Evolutionary conservation across 2,797 vertebrate species (phyloP).

Genomic region (Rhadinocentrus ornatus): DNA sequence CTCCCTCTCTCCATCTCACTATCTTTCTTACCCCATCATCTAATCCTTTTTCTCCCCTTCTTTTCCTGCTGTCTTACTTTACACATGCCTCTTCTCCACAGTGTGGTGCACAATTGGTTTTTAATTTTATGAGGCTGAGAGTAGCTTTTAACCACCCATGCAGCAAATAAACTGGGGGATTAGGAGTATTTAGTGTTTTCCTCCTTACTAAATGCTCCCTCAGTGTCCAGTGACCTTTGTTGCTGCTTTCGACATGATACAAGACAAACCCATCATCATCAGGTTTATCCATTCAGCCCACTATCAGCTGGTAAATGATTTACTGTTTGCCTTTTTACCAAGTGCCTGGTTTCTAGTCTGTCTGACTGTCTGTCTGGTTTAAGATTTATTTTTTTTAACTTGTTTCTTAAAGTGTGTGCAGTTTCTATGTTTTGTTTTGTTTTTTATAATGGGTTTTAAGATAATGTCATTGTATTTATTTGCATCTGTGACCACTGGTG

Average conservation of each 20-base stretch:
- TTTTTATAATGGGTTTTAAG: constrained; percentile 6
- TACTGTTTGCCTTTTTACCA: constrained; percentile 59
- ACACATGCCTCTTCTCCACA: constrained; percentile 84
- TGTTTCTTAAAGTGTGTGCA: constrained; percentile 14
- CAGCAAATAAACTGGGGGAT: constrained; percentile 96
- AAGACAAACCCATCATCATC: constrained; percentile 72
- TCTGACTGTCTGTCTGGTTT: constrained; percentile 25
- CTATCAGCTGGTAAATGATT: constrained; percentile 59
- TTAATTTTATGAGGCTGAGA: constrained; percentile 99
- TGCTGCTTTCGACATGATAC: constrained; percentile 75
- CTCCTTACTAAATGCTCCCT: constrained; percentile 93
- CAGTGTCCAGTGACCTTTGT: constrained; percentile 82
- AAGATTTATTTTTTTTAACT: constrained; percentile 23
- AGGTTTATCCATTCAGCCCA: constrained; percentile 63
- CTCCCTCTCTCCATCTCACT: constrained; percentile 70
- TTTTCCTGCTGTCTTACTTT: constrained; percentile 47
- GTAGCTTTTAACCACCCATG: constrained; percentile 98
- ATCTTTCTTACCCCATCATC: constrained; percentile 82
- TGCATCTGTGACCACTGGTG: not conserved
- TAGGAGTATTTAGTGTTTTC: constrained; percentile 99
- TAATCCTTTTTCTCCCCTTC: constrained; percentile 40
- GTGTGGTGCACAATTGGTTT: constrained; percentile 90
- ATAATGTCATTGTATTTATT: not conserved
- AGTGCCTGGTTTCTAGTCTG: constrained; percentile 49
- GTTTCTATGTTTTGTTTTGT: not conserved